These are phyloP conservation scores for Danaus plexippus DNA, from an alignment of 1,140 invertebrate genomes.

Conservation along the genomic window DNA sequence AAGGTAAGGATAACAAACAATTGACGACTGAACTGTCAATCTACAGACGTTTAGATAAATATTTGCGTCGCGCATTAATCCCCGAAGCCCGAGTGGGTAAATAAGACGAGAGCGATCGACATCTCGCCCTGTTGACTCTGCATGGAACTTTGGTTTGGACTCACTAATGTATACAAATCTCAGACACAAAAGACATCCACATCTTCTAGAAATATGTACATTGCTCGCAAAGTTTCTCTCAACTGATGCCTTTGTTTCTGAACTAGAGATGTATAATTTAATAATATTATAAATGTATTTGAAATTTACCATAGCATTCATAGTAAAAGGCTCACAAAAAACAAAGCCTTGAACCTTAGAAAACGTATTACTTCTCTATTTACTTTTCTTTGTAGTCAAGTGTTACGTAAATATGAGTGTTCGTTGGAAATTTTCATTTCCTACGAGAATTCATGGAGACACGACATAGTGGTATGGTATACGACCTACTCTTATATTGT, in stretches of 20 bases:
- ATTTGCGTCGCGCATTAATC: conserved; percentile 69
- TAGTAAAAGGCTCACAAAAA: conserved; percentile 38
- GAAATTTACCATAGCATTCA: conserved; percentile 13
- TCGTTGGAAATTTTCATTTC: conserved; percentile 63
- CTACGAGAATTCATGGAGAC: conserved; percentile 54
- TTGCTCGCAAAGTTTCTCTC: conserved; percentile 18
- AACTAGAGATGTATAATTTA: conserved; percentile 21
- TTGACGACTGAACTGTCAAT: conserved; percentile 69
- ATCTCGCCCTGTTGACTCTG: conserved; percentile 53
- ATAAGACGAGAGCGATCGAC: conserved; percentile 53
- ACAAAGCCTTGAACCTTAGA: conserved; percentile 47
- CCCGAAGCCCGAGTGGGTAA: conserved; percentile 53
- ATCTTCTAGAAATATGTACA: conserved; percentile 21
- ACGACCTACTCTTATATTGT: conserved; percentile 21
- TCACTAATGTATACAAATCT: conserved; percentile 23
- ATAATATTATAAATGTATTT: conserved; percentile 12
- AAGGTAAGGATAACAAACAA: conserved; percentile 70
- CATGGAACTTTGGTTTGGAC: conserved; percentile 29
- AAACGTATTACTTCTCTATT: conserved; percentile 68
- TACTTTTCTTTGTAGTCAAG: conserved; percentile 68
- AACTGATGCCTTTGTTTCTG: conserved; percentile 6
- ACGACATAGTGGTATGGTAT: conserved; percentile 28
- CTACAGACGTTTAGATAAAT: conserved; percentile 68
- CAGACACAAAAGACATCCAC: conserved; percentile 22
- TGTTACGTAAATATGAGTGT: conserved; percentile 67